Evolutionary conservation across 2,797 vertebrate species (phyloP), one percentile per base, ranked within the genome.

Genomic region (Poeciliopsis turneri): DNA sequence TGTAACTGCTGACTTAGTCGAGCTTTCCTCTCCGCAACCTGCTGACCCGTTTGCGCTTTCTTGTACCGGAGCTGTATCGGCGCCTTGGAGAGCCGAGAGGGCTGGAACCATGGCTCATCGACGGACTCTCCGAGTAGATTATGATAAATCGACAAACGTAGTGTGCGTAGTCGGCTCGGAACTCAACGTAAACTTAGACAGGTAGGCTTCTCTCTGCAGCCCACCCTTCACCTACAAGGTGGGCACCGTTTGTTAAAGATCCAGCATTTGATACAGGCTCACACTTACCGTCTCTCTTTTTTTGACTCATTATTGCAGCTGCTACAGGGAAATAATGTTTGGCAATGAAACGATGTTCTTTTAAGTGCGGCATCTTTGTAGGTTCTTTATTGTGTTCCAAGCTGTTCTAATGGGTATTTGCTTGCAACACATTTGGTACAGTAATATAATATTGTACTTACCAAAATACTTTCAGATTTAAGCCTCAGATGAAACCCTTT

Each of bases 51-150:
- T 15, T 20, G 30, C 2, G 6, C 23, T 41, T 41, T 6, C 2
- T n/a, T 4, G 2, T n/a, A 68, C 39, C 25, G 1, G 39, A 75
- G 7, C 49, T 13, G 6, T 8, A 2, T 25, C 4, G 0, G 46
- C 5, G 1, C 2, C 4, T 41, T 36, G 20, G 9, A 12, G 43
- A 20, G 36, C 49, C 2, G 0, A 7, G 7, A 55, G 25, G 4
- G 61, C 77, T 1, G 70, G 55, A 82, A 78, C 64, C 88, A 97
- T 96, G 97, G 82, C 25, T 6, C 85, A 80, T 16, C 82, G 83
- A 1, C 94, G 97, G 85, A 98, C 97, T 0, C 92, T 98, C 59
- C 94, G 97, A 66, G 83, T 97, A 74, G 95, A 96, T 72, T 94
- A 86, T 25, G 95, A 90, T 8, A 93, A 88, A 84, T 89, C 92